Evolutionary conservation across 1,140 invertebrate species (phyloP).

Genomic region (Hypothenemus hampei): DNA sequence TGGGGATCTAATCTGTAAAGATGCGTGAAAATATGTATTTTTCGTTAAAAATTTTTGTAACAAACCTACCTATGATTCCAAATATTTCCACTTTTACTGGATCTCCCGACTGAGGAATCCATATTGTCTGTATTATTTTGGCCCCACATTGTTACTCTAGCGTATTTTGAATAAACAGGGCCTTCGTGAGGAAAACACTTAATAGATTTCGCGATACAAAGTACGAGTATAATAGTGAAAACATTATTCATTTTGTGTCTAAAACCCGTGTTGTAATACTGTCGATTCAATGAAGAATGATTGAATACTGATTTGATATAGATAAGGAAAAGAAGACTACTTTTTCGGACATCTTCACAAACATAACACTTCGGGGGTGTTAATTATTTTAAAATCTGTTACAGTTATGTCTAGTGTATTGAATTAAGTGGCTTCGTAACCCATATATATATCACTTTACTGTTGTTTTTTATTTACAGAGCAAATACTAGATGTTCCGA

Average conservation of each 20-base stretch:
- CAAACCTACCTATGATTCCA: slow-evolving; percentile 38
- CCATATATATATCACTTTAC: slow-evolving; percentile 17
- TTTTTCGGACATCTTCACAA: slow-evolving; percentile 33
- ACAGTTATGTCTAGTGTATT: slow-evolving; percentile 34
- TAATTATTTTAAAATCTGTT: slow-evolving; percentile 37
- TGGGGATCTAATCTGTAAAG: slow-evolving; percentile 34
- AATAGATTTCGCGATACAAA: slow-evolving; percentile 5
- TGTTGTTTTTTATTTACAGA: slow-evolving; percentile 24
- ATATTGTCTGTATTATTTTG: slow-evolving; percentile 13
- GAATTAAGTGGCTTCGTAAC: slow-evolving; percentile 15
- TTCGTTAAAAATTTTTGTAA: slow-evolving; percentile 2
- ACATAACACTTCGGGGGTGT: slow-evolving; percentile 29
- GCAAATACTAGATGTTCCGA: slow-evolving; percentile 7
- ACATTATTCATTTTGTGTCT: slow-evolving; percentile 12
- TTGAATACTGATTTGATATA: slow-evolving; percentile 17
- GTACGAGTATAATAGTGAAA: slow-evolving; percentile 12
- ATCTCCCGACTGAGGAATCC: slow-evolving; percentile 14
- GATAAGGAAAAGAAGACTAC: slow-evolving; percentile 22
- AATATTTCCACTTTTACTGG: slow-evolving; percentile 35
- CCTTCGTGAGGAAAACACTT: slow-evolving; percentile 16
- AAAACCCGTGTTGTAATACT: not conserved
- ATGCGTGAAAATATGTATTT: slow-evolving; percentile 5
- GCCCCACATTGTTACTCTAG: slow-evolving; percentile 42
- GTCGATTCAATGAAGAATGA: not conserved
- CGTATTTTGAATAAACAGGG: slow-evolving; percentile 35